Base-by-base conservation (phyloP, 2,113 vertebrate genomes). In the Lutjanus erythropterus region DNA sequence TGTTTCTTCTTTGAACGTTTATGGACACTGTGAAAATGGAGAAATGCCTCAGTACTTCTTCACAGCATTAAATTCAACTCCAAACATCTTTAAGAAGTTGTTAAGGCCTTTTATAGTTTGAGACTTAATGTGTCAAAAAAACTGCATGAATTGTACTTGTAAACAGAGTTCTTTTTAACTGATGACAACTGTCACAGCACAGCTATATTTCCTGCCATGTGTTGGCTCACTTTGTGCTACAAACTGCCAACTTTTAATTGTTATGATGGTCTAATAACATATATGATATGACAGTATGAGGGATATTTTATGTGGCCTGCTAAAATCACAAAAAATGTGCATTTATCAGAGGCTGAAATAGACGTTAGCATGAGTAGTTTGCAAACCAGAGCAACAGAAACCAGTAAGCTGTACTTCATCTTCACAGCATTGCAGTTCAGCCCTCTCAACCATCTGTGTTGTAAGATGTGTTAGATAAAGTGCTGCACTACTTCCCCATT, bases 401-500 rank as follows among this genome's bases (percentile, higher is more conserved):
- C 9, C 15, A 12, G 14, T 27, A 19, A n/a, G n/a, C n/a, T n/a
- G n/a, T n/a, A n/a, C n/a, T n/a, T n/a, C n/a, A n/a, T 18, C 14
- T 23, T n/a, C 9, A 52, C 25, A 25, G 9, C 23, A 4, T 16
- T 71, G 12, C 39, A 64, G 47, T 11, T 66, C 33, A 55, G 25
- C 29, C 0, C 62, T 41, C 15, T 72, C 12, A 46, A 46, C 47
- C 37, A 75, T 3, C 47, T 9, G 16, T 50, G 59, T 50, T 67
- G 23, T 21, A 4, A 61, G 19, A 62, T 78, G 80, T 81, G 53
- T 71, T 2, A 70, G 80, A 39, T 56, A 56, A 50, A 19, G 10
- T 1, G 29, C 3, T n/a, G n/a, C n/a, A n/a, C n/a, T 5, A 76
- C 59, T 84, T 86, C 72, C 53, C n/a, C 44, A 11, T 60, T 75